Evolutionary conservation across 2,888 invertebrate genomes (phyloP).

Genomic region (Caradrina clavipalpis): DNA sequence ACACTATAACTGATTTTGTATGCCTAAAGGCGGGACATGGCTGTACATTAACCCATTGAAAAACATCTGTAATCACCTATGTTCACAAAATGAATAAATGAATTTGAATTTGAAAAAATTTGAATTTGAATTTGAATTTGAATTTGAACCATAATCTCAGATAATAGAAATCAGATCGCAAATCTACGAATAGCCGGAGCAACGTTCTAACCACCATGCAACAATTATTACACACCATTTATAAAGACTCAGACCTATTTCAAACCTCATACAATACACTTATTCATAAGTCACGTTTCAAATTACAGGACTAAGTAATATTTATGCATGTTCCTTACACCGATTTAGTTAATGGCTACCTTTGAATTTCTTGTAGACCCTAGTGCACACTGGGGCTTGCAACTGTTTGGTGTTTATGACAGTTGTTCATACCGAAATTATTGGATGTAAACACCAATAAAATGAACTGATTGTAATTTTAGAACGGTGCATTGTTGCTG

Average conservation of each 20-base stretch:
- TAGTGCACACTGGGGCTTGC: constrained; percentile 26
- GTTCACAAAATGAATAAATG: no score
- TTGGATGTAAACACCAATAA: constrained; percentile 3
- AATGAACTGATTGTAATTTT: constrained; percentile 17
- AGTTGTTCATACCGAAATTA: constrained; percentile 48
- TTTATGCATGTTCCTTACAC: constrained; percentile 60
- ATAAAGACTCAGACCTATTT: constrained; percentile 57
- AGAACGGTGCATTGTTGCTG: neutral
- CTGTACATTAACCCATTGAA: no score
- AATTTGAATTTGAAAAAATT: no score
- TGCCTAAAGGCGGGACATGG: no score
- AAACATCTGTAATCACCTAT: no score
- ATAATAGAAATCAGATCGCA: constrained; percentile 58
- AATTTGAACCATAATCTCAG: constrained; percentile 57
- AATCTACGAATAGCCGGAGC: constrained; percentile 43
- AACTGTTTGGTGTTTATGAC: constrained; percentile 45
- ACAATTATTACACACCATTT: constrained; percentile 63
- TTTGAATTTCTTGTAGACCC: constrained; percentile 44
- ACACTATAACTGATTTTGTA: no score
- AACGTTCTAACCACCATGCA: constrained; percentile 40
- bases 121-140: no score
- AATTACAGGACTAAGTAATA: constrained; percentile 62
- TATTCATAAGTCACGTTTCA: constrained; percentile 64
- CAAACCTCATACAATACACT: constrained; percentile 60
- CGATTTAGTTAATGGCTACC: constrained; percentile 51